phyloP scores from a whole-genome alignment of 2,113 vertebrate genomes.

The Oreochromis spilurus region DNA sequence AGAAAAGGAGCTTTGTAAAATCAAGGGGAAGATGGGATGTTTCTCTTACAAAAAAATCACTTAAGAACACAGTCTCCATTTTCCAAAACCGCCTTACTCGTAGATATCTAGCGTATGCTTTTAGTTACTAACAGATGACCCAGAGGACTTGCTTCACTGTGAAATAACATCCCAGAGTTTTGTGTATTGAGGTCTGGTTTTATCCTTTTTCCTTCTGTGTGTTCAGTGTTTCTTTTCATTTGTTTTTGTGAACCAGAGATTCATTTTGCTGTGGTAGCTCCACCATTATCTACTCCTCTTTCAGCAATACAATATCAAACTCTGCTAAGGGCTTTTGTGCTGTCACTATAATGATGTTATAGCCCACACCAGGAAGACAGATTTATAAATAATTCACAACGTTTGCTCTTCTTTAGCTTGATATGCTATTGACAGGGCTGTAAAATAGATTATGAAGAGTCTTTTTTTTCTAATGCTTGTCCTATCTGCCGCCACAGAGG shows the following conservation, averaged over 20 bases:
- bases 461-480: conserved; percentile 20
- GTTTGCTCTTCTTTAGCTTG: conserved; percentile 56
- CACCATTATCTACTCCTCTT: conserved; percentile 52
- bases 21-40: background rate
- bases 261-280: conserved; percentile 15
- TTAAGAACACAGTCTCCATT: background rate
- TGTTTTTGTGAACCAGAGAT: conserved; percentile 12
- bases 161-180: conserved; percentile 18
- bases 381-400: conserved; percentile 70
- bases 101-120: background rate
- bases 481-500: conserved; percentile 1
- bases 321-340: conserved; percentile 43
- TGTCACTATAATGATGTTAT: conserved; percentile 56
- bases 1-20: conserved; percentile 3
- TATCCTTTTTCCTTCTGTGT: conserved; percentile 1
- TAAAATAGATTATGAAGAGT: conserved; percentile 56
- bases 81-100: background rate
- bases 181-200: background rate
- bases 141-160: background rate
- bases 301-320: conserved; percentile 55
- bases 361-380: conserved; percentile 47
- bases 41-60: background rate
- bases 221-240: background rate
- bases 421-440: conserved; percentile 64
- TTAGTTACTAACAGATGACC: conserved; percentile 28